Evolutionary conservation across 2,797 vertebrate species (phyloP).

Genomic region (Danio choprae): DNA sequence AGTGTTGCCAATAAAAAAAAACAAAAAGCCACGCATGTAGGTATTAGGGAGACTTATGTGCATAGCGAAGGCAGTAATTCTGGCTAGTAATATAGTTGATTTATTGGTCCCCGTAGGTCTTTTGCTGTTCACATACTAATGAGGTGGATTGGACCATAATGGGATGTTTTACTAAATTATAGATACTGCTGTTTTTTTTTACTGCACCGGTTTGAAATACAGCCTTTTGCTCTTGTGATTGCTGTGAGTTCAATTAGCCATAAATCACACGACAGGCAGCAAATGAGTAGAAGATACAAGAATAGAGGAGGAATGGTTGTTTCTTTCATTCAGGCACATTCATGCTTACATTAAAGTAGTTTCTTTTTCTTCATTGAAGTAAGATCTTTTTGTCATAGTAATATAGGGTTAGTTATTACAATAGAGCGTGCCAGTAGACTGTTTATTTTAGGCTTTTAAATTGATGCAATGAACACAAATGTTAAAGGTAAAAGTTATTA

Average conservation of each 20-base stretch:
- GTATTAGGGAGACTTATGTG: constrained; percentile 18
- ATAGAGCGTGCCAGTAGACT: neutral
- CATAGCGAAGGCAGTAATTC: constrained; percentile 10
- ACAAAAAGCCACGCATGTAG: neutral
- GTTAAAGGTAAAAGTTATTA: neutral
- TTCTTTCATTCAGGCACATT: neutral
- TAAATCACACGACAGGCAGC: constrained; percentile 17
- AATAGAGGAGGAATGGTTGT: neutral
- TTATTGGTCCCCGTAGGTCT: constrained; percentile 32
- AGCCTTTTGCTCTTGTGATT: constrained; percentile 22
- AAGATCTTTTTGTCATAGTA: neutral
- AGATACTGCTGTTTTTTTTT: constrained; percentile 39
- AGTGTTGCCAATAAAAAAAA: neutral
- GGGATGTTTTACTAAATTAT: constrained; percentile 44
- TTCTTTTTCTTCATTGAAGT: no score
- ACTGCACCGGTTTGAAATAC: constrained; percentile 31
- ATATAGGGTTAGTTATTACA: neutral
- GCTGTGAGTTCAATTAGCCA: constrained; percentile 31
- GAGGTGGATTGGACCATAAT: constrained; percentile 38
- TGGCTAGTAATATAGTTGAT: constrained; percentile 26
- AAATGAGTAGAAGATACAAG: neutral
- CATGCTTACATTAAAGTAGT: neutral
- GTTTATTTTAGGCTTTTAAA: neutral
- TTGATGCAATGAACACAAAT: neutral
- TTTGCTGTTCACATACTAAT: constrained; percentile 40